Conservation (phyloP, 2,797 vertebrate species). For the Sebastes dallii region DNA sequence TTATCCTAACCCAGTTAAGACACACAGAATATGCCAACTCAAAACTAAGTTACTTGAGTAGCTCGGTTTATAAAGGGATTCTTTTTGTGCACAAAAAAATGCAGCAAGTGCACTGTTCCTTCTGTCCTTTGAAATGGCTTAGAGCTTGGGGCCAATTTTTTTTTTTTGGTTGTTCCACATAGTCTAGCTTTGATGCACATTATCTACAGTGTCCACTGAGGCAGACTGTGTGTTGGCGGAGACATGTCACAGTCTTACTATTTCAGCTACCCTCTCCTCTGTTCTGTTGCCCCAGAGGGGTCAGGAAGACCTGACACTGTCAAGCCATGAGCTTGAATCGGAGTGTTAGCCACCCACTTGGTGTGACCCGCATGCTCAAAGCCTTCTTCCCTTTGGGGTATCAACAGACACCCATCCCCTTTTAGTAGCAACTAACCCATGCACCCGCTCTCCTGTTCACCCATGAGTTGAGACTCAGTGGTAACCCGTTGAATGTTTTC, state of each 20-base stretch:
- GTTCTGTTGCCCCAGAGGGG: constrained; percentile 29
- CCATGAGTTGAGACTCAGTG: neutral
- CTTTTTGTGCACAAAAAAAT: constrained; percentile 22
- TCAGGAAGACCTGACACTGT: constrained; percentile 49
- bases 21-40: neutral
- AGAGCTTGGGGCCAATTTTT: constrained; percentile 35
- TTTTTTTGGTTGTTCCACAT: constrained; percentile 34
- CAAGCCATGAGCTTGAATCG: constrained; percentile 49
- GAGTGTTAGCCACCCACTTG: constrained; percentile 53
- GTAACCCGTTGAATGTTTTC: constrained; percentile 23
- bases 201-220: constrained; percentile 55
- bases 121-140: constrained; percentile 29
- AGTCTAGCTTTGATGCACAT: constrained; percentile 53
- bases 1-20: constrained; percentile 15
- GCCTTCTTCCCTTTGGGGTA: constrained; percentile 1
- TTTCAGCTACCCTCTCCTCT: constrained; percentile 41
- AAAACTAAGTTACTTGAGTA: constrained; percentile 1
- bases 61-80: constrained; percentile 9
- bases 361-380: constrained; percentile 22
- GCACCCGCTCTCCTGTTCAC: neutral
- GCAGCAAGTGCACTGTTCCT: neutral
- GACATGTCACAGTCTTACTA: constrained; percentile 42
- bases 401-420: neutral
- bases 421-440: constrained; percentile 14
- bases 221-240: constrained; percentile 52